A percentile compares a stretch with the other conserved stretches of the same genome.
Evolutionary conservation across 2,888 invertebrate species (phyloP).

Genomic region (Synergus laeviventris): DNA sequence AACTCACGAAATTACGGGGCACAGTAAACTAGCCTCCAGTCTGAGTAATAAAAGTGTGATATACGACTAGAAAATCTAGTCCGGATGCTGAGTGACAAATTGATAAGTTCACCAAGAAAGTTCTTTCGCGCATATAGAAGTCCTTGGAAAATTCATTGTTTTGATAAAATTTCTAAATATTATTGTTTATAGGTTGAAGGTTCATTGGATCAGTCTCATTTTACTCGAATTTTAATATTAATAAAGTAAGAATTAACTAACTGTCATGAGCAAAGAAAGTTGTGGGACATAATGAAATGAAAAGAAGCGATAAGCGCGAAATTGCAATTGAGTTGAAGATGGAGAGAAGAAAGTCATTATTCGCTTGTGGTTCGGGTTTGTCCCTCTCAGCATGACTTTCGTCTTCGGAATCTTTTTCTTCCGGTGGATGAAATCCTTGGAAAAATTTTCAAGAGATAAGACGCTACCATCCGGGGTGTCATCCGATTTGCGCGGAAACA

Average conservation of each 20-base stretch:
- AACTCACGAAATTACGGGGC: conserved; percentile 37
- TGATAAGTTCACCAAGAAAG: conserved; percentile 17
- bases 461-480: conserved; percentile 13
- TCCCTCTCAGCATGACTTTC: not conserved
- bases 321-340: not conserved
- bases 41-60: conserved; percentile 25
- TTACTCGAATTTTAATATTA: not conserved
- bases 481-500: conserved; percentile 23
- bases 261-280: no score
- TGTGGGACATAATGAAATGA: not conserved
- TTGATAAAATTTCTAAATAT: not conserved
- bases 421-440: conserved; percentile 18
- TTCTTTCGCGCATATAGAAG: not conserved
- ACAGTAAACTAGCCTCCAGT: conserved; percentile 28
- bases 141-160: not conserved
- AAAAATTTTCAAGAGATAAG: conserved; percentile 30
- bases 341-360: not conserved
- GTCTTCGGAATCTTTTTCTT: not conserved
- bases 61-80: conserved; percentile 29
- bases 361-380: not conserved
- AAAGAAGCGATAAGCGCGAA: not conserved
- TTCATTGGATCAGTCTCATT: no score
- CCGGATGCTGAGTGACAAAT: conserved; percentile 12
- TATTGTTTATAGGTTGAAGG: no score
- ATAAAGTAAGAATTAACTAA: not conserved